Base-by-base conservation (phyloP, 2,888 invertebrate genomes). In the Cheiracanthium punctorium region DNA sequence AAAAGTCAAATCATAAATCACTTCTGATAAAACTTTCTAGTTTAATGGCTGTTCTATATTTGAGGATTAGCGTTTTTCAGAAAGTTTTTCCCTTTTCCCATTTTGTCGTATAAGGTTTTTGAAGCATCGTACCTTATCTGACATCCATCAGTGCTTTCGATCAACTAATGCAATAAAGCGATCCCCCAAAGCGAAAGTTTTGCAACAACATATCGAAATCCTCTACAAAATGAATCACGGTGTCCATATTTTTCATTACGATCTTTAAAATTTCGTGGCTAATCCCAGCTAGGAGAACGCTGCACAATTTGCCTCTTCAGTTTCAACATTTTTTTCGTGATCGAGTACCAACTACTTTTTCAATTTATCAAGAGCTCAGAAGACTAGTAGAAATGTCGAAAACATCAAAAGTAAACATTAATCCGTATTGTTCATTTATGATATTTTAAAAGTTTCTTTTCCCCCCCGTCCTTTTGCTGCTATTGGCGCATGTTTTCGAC, bases 361-460 rank as follows among this genome's bases (percentile, higher is more conserved):
- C 4, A 5, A 58, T 17, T 58, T 58, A 58, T 58, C 58, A 12
- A 58, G 24, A 24, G 24, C 24, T 24, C n/a, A n/a, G 24, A 24
- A 24, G 1, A 24, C 24, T 1, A 24, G 14, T 58, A 2, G 58
- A 58, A 58, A 24, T 12, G 24, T 58, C 58, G 24, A 24, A 58
- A 48, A 48, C 14, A 48, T 37, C 10, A 48, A 48, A 58, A 58
- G 24, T 24, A 58, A 58, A 24, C 58, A 5, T 1, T 58, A 58
- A 58, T 58, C 58, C 58, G 24, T 58, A 58, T 58, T 58, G 69
- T 69, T 69, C 37, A 82, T 76, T n/a, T 82, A 82, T 52, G 29
- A 72, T 65, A 43, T 77, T 82, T 76, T 32, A 71, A 81, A 43
- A 12, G 37, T 12, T 65, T 17, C 10, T 29, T 5, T 41, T 64